Base-by-base conservation (phyloP, 2,888 invertebrate genomes). In the Caenorhabditis uteleia region DNA sequence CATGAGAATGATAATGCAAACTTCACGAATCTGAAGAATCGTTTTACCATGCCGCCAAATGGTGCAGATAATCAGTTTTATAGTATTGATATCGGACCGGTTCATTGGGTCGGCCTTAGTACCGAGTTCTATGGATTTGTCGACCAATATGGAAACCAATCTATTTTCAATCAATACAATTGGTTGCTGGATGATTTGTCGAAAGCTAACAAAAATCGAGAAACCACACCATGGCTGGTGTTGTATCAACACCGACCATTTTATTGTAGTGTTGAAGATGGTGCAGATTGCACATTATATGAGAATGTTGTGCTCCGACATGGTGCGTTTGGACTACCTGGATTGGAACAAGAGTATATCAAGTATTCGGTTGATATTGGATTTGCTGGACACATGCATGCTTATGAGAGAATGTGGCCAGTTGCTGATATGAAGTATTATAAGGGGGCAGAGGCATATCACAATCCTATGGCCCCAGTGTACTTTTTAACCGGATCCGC, bases 341-440 rank as follows among this genome's bases (percentile, higher is more conserved):
- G 87, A 2, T 84, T 97, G 69, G 97, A 97, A 85, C 87, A 91
- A 8, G 84, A 95, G 16, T 90, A 95, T 79, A 89, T 89, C 82
- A 86, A 91, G 71, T 29, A 51, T 84, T 92, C 91, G 40, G 95
- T 97, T 25, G 97, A 97, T 86, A 85, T 95, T 50, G 90, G 89
- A 82, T 87, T 97, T 47, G 95, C 94, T 92, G 95, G 95, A 0
- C 97, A 97, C 84, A 95, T 97, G 84, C 95, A 97, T 85, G 91
- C 92, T 31, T 97, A 97, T 84, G 95, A 97, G 85, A 87, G 97
- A 54, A 86, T 93, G 58, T 95, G 91, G 91, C 95, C 95, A 2
- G 62, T 62, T 5, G 62, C 62, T 0, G 55, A 62, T 27, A 40
- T 55, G 14, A 62, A 57, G 23, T 57, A 57, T 53, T 62, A 62